Evolutionary conservation across 92 coral and sea anemone species (phyloP).

Genomic region (Nematostella vectensis): DNA sequence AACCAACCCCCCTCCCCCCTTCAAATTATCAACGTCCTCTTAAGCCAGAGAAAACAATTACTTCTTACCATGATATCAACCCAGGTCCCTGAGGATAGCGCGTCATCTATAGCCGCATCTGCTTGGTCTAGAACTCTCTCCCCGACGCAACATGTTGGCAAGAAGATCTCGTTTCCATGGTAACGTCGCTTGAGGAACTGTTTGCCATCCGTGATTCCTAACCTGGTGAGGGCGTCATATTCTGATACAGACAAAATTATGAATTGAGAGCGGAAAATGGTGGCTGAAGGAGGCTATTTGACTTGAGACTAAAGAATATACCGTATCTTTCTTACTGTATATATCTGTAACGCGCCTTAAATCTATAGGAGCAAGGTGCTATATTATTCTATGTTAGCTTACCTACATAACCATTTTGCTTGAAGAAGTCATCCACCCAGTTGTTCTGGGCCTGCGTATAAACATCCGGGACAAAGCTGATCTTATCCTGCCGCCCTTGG

Average conservation of each 20-base stretch:
- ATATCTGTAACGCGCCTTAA: too few species aligned
- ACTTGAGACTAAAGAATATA: neutral
- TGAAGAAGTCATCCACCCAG: constrained; percentile 94
- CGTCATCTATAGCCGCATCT: constrained; percentile 83
- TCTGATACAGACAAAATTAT: constrained; percentile 38
- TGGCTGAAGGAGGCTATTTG: neutral
- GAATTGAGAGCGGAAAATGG: neutral
- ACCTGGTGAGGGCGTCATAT: constrained; percentile 79
- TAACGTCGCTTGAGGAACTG: constrained; percentile 82
- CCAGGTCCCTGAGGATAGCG: constrained; percentile 75
- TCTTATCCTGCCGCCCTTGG: constrained; percentile 91
- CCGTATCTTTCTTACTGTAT: too few species aligned
- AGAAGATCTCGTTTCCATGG: constrained; percentile 45
- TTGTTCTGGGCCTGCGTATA: constrained; percentile 83
- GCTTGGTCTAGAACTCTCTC: constrained; percentile 64
- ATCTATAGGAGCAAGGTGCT: too few species aligned
- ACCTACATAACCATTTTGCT: constrained; percentile 99
- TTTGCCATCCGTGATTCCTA: constrained; percentile 88
- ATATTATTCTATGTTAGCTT: too few species aligned
- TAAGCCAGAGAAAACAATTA: too few species aligned
- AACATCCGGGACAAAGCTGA: constrained; percentile 83
- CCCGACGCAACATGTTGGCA: constrained; percentile 93
- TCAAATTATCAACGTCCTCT: too few species aligned
- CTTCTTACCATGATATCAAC: constrained; percentile 75
- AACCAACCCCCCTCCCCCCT: too few species aligned